Base-by-base conservation (phyloP, 2,113 vertebrate species). In the Trogon melanurus region DNA sequence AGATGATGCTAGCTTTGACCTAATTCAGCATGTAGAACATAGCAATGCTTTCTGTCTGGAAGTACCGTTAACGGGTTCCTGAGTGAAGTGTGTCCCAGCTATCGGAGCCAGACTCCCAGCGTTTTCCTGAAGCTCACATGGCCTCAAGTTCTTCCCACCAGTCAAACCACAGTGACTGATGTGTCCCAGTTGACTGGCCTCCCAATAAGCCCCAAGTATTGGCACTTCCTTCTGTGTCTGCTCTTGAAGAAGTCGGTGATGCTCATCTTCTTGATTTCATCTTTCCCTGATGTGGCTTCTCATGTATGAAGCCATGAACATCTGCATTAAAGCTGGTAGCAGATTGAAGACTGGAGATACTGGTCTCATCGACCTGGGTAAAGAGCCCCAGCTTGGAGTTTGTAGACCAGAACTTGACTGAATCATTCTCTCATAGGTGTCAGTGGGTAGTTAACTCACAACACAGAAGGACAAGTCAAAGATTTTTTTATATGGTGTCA, bases 401-500 rank as follows among this genome's bases (percentile, higher is more conserved):
- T 72, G 21, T 78, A 79, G 50, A 69, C 47, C n/a, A 66, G 34
- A 78, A 45, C n/a, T 34, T 61, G 70, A 61, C 67, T 78, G 75
- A 93, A 26, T 84, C 67, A 16, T 60, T 79, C 36, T 44, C 50
- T 70, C 25, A 2, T 18, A 44, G 47, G n/a, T 88, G 72, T 38
- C 61, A 80, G 71, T 50, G 73, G 32, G 36, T 23, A 50, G 22
- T 47, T 94, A 67, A n/a, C 44, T 81, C 51, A 61, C 83, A 81
- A n/a, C 69, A 29, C 54, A 75, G 65, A 71, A 94, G 34, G 67
- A 41, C 45, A 73, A 94, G 29, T 92, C 36, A 95, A 93, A 92
- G 96, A 96, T 88, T 97, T 97, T 41, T 96, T 85, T 79, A 82
- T 41, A 16, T 57, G 62, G 47, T 93, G 58, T 92, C 92, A 96